Evolutionary conservation across 2,888 invertebrate species (phyloP).

Genomic region (Catonia carolina): DNA sequence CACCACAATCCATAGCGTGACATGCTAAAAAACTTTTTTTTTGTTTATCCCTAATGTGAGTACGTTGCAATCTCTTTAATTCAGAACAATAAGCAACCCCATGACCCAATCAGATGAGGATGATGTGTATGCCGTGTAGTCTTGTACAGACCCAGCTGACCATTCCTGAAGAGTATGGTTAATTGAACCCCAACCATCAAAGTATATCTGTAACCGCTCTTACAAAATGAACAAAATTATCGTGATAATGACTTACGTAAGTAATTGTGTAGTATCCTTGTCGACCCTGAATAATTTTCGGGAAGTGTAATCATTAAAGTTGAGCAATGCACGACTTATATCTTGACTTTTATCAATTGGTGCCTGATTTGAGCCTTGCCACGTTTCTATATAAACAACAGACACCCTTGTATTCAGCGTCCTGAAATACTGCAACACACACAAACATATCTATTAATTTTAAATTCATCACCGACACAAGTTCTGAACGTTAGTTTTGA

Average conservation of each 20-base stretch:
- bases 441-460: background rate
- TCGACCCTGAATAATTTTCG: conserved; percentile 78
- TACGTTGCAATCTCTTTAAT: too few relatives aligned
- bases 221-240: background rate
- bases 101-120: too few relatives aligned
- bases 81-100: too few relatives aligned
- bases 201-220: conserved; percentile 2
- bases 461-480: too few relatives aligned
- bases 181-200: too few relatives aligned
- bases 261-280: conserved; percentile 85
- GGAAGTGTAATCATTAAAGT: conserved; percentile 86
- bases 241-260: conserved; percentile 90
- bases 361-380: conserved; percentile 87
- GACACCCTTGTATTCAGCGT: conserved; percentile 91
- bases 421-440: conserved; percentile 70
- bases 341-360: conserved; percentile 75
- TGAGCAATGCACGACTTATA: conserved; percentile 80
- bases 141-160: background rate
- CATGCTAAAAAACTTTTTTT: too few relatives aligned
- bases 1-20: too few relatives aligned
- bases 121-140: background rate
- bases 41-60: too few relatives aligned
- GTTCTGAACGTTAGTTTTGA: too few relatives aligned
- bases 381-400: conserved; percentile 93
- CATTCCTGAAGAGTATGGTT: background rate